Conservation (phyloP, 2,797 vertebrate genomes). For the Acanthurus lineatus region DNA sequence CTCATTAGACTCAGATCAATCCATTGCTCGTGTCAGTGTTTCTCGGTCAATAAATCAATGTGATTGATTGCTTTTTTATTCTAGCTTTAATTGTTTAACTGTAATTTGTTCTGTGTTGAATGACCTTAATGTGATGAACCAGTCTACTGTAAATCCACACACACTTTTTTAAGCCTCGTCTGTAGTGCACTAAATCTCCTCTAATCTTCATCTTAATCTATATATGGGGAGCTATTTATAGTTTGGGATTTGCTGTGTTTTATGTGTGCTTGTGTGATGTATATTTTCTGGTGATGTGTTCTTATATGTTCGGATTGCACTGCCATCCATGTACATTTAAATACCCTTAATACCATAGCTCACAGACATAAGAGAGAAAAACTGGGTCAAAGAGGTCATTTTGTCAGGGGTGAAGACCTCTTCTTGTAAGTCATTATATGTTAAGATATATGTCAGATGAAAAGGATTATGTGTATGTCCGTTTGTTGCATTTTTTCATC, state of each 20-base stretch:
- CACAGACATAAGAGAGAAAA: not conserved
- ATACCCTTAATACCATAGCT: not conserved
- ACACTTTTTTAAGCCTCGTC: conserved; percentile 43
- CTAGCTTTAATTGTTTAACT: conserved; percentile 6
- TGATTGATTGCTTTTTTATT: not conserved
- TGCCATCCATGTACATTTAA: not conserved
- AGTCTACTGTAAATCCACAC: conserved; percentile 49
- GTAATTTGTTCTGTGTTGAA: conserved; percentile 22
- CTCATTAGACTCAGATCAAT: conserved; percentile 12
- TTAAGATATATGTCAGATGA: conserved; percentile 12
- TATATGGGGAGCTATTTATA: conserved; percentile 59
- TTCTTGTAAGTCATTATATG: not conserved
- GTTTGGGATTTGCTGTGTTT: not conserved
- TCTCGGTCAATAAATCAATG: conserved; percentile 17
- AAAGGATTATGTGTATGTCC: conserved; percentile 27
- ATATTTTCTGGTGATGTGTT: conserved; percentile 4
- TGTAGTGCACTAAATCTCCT: conserved; percentile 58
- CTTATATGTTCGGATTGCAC: not conserved
- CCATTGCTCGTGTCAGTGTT: not conserved
- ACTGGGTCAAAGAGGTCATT: conserved; percentile 5
- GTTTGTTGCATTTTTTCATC: conserved; percentile 13
- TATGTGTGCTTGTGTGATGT: conserved; percentile 18
- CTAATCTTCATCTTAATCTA: conserved; percentile 72
- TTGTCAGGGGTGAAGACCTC: not conserved
- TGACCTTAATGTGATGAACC: conserved; percentile 37